Percentiles rank a stretch among this genome's conserved stretches.
Conservation (phyloP, 2,888 invertebrate species). For the Schizaphis graminum region DNA sequence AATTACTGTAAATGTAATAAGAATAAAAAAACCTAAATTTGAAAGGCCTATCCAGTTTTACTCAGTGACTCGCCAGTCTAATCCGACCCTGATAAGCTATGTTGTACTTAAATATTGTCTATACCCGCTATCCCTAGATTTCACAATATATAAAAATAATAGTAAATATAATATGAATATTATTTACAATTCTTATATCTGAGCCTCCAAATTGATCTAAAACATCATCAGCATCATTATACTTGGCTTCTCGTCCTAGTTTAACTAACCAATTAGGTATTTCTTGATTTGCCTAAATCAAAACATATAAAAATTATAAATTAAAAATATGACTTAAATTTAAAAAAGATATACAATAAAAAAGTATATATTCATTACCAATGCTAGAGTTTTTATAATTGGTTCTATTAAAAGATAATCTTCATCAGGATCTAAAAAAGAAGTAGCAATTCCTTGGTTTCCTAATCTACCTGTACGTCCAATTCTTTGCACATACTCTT, state of each 20-base stretch:
- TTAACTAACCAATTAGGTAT: constrained; percentile 83
- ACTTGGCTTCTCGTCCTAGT: constrained; percentile 71
- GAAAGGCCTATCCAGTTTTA: no score
- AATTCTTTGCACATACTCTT: constrained; percentile 95
- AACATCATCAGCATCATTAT: constrained; percentile 71
- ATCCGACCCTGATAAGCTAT: background rate
- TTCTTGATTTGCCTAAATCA: constrained; percentile 78
- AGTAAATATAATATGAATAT: background rate
- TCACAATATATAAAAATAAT: background rate
- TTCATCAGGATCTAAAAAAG: constrained; percentile 80
- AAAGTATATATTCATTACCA: constrained; percentile 70
- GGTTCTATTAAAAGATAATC: constrained; percentile 77
- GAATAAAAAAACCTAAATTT: no score
- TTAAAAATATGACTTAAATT: background rate
- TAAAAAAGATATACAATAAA: background rate
- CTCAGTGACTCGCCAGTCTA: no score
- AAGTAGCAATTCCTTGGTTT: constrained; percentile 87
- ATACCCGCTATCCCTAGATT: background rate
- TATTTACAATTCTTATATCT: constrained; percentile 77
- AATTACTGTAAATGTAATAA: no score
- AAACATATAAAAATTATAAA: constrained; percentile 14
- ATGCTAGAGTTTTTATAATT: constrained; percentile 81
- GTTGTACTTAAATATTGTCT: background rate
- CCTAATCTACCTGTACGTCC: constrained; percentile 96
- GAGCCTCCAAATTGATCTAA: constrained; percentile 77